Evolutionary conservation across 2,888 invertebrate genomes (phyloP).

Genomic region (Drosophila sordidula): DNA sequence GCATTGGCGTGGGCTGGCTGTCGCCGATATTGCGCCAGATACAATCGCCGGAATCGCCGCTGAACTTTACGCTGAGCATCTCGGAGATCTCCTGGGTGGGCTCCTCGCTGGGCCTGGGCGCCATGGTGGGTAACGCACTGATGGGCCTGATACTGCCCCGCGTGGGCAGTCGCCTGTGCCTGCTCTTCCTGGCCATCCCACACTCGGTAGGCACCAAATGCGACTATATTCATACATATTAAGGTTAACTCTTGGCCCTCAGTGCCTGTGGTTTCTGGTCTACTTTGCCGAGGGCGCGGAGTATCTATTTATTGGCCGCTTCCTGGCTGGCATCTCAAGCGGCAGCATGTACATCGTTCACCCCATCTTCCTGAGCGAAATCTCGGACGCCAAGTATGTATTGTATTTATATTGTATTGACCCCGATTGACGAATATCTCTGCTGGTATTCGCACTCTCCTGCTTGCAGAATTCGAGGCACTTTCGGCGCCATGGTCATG

Average conservation of each 20-base stretch:
- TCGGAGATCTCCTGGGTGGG: constrained; percentile 82
- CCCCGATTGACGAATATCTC: too few relatives aligned
- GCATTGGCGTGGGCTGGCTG: constrained; percentile 83
- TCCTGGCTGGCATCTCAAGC: constrained; percentile 70
- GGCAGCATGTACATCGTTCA: constrained; percentile 76
- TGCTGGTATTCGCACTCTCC: neutral
- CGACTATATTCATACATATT: neutral
- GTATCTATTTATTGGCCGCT: constrained; percentile 64
- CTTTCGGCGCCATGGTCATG: constrained; percentile 78
- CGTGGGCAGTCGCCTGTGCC: constrained; percentile 72
- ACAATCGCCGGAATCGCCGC: constrained; percentile 63
- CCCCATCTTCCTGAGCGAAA: constrained; percentile 75
- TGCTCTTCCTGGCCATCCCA: constrained; percentile 77
- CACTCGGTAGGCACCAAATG: constrained; percentile 68
- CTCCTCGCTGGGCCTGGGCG: constrained; percentile 78
- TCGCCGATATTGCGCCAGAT: constrained; percentile 80
- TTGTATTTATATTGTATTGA: too few relatives aligned
- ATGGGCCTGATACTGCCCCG: constrained; percentile 66
- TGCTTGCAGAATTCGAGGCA: constrained; percentile 80
- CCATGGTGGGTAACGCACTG: constrained; percentile 74
- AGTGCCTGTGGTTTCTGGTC: constrained; percentile 73
- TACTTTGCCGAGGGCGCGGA: constrained; percentile 58
- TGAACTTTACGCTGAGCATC: constrained; percentile 61
- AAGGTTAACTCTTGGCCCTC: neutral
- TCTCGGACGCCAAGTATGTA: constrained; percentile 74